A percentile compares a stretch with the other conserved stretches of the same genome.
Conservation (phyloP, 2,797 vertebrate genomes). For the Naso thynnoides region DNA sequence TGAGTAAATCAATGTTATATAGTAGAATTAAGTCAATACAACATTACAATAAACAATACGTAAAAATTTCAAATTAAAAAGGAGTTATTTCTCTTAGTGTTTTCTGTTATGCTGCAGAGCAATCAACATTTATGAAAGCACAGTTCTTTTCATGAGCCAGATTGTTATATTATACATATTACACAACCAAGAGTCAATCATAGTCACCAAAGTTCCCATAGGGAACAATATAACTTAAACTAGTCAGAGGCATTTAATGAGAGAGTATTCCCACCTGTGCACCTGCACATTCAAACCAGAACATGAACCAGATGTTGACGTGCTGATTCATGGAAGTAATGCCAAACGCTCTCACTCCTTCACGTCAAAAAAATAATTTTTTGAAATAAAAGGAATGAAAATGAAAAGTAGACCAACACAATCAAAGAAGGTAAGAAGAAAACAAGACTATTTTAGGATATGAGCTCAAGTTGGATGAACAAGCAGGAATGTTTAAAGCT, state of each 20-base stretch:
- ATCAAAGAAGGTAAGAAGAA: background rate
- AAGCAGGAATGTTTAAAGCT: slow-evolving; percentile 12
- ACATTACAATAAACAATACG: no score
- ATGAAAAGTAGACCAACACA: background rate
- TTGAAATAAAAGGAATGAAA: no score
- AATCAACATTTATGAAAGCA: background rate
- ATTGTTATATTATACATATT: background rate
- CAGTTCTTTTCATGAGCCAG: background rate
- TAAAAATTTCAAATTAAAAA: background rate
- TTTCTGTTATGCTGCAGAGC: background rate
- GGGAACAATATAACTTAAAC: no score
- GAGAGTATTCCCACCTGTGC: background rate
- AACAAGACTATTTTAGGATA: slow-evolving; percentile 14
- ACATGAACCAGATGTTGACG: background rate
- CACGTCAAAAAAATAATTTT: background rate
- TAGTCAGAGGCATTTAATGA: background rate
- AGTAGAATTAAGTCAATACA: background rate
- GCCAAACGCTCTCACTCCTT: background rate
- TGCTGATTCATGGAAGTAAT: background rate
- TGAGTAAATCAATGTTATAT: background rate
- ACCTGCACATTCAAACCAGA: background rate
- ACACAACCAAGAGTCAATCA: background rate
- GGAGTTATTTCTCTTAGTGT: background rate
- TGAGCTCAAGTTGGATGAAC: slow-evolving; percentile 9
- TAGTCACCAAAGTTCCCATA: no score